Evolutionary conservation across 2,113 vertebrate genomes (phyloP).

Genomic region (Polyodon spathula): DNA sequence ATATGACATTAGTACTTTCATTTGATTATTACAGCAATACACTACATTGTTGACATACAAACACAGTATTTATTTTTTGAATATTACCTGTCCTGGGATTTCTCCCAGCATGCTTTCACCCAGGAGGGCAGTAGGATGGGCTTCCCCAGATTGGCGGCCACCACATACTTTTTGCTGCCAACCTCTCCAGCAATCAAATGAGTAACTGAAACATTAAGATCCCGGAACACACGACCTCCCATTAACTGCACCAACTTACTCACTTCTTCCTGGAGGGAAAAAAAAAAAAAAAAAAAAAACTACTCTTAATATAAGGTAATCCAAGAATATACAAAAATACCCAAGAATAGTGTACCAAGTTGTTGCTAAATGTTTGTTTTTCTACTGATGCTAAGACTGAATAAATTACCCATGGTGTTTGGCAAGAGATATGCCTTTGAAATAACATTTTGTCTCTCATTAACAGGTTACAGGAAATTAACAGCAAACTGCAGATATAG

Average conservation of each 20-base stretch:
- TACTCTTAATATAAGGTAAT: neutral
- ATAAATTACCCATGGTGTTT: too few relatives aligned
- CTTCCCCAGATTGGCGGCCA: conserved; percentile 84
- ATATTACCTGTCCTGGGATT: conserved; percentile 75
- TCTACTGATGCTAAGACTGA: too few relatives aligned
- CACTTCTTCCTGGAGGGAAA: conserved; percentile 68
- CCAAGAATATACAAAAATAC: neutral
- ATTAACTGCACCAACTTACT: conserved; percentile 86
- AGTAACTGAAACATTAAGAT: conserved; percentile 83
- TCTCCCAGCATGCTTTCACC: conserved; percentile 83
- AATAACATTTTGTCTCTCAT: too few relatives aligned
- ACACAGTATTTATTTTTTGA: neutral
- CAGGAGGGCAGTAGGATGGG: conserved; percentile 84
- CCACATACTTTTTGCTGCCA: conserved; percentile 95
- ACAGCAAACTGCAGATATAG: too few relatives aligned
- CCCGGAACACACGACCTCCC: conserved; percentile 80
- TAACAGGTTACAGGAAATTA: too few relatives aligned
- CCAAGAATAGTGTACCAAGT: neutral
- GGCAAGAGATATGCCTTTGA: too few relatives aligned
- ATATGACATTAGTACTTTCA: neutral
- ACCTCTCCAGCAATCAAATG: conserved; percentile 95
- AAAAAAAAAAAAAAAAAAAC: conserved; percentile 23
- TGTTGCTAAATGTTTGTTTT: too few relatives aligned
- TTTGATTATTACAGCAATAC: neutral
- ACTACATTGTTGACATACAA: neutral